Percentiles rank a stretch among this genome's conserved stretches.
phyloP scores from a whole-genome alignment of 2,113 vertebrate genomes.

The Motacilla tschutschensis region DNA sequence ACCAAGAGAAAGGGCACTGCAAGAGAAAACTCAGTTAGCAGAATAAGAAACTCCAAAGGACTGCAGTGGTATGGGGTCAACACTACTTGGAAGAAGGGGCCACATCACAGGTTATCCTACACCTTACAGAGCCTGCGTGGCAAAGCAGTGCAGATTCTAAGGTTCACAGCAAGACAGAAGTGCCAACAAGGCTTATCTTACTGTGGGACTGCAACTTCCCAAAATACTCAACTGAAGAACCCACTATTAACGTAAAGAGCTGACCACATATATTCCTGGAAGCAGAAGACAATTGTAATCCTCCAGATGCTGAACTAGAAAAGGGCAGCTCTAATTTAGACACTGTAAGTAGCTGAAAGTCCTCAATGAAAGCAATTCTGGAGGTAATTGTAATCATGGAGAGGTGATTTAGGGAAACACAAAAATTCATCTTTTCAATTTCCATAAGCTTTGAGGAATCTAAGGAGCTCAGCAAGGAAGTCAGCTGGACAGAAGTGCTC shows the following conservation, averaged over 20 bases:
- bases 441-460: neutral
- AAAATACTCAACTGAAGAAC: slow-evolving; percentile 25
- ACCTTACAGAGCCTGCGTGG: neutral
- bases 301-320: slow-evolving; percentile 16
- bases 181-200: neutral
- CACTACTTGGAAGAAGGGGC: neutral
- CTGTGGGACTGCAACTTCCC: neutral
- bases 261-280: slow-evolving; percentile 47
- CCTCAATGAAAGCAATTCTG: neutral
- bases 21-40: neutral
- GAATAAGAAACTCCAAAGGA: neutral
- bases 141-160: neutral
- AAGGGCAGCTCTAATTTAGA: neutral
- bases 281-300: neutral
- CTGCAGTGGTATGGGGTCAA: neutral
- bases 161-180: neutral
- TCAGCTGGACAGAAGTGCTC: neutral
- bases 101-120: neutral
- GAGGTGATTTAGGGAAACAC: neutral
- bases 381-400: accelerated
- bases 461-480: neutral
- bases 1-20: neutral
- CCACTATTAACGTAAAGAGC: slow-evolving; percentile 1
- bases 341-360: neutral
- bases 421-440: neutral